Percentiles rank a stretch among this genome's conserved stretches.
Conservation (phyloP, 1,140 invertebrate species). For the Halyomorpha halys region DNA sequence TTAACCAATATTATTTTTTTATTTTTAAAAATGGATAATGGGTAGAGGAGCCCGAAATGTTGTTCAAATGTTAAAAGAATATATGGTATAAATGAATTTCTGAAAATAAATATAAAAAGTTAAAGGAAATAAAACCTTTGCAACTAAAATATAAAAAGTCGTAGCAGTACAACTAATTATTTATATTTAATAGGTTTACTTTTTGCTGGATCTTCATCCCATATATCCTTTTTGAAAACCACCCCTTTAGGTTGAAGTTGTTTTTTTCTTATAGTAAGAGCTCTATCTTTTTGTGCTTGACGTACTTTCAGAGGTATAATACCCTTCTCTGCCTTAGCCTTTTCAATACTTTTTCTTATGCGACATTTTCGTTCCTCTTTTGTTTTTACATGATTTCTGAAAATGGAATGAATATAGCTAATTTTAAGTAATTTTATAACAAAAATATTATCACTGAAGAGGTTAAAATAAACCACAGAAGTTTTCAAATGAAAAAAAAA, state of each 20-base stretch:
- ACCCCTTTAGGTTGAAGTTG: background rate
- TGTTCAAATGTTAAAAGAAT: too few relatives aligned
- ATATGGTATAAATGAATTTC: too few relatives aligned
- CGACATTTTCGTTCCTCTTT: conserved; percentile 42
- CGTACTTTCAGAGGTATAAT: conserved; percentile 33
- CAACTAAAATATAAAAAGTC: too few relatives aligned
- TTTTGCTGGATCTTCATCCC: conserved; percentile 33
- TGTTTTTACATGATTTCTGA: conserved; percentile 31
- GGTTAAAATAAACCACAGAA: background rate
- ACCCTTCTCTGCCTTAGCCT: conserved; percentile 31
- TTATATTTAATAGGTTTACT: too few relatives aligned
- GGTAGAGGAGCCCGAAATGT: too few relatives aligned
- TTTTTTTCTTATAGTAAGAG: background rate
- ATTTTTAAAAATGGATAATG: too few relatives aligned
- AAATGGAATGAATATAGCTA: background rate
- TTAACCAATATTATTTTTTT: too few relatives aligned
- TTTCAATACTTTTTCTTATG: conserved; percentile 34
- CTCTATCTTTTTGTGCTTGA: conserved; percentile 30
- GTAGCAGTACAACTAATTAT: too few relatives aligned
- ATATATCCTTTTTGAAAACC: conserved; percentile 40
- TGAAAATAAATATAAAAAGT: too few relatives aligned
- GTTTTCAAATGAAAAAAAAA: too few relatives aligned
- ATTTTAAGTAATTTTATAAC: too few relatives aligned
- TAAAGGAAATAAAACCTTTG: too few relatives aligned
- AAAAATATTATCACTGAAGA: background rate